Evolutionary conservation across 2,888 invertebrate genomes (phyloP).

Genomic region (Lysandra bellargus): DNA sequence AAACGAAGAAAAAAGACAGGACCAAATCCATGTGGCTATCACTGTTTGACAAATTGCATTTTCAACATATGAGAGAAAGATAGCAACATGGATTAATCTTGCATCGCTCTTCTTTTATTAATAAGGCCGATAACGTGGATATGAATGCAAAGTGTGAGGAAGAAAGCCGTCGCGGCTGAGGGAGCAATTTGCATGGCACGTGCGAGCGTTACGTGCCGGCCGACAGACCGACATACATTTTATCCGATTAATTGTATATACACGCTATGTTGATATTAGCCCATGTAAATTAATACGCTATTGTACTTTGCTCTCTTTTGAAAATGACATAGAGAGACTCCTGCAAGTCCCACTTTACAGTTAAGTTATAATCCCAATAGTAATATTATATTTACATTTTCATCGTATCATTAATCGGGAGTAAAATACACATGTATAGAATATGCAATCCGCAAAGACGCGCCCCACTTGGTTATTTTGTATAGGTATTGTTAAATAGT

Average conservation of each 20-base stretch:
- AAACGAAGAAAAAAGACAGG: no score
- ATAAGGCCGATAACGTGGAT: neutral
- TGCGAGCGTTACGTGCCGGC: neutral
- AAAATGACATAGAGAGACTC: neutral
- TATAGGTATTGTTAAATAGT: no score
- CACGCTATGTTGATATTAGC: slow-evolving; percentile 16
- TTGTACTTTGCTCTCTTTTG: neutral
- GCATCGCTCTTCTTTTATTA: neutral
- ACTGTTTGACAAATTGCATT: no score
- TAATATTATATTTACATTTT: neutral
- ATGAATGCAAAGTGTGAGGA: slow-evolving; percentile 15
- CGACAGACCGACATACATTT: slow-evolving; percentile 1
- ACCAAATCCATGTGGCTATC: no score
- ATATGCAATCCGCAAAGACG: neutral
- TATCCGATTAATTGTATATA: neutral
- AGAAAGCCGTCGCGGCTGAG: slow-evolving; percentile 10
- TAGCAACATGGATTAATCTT: neutral
- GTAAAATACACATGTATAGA: neutral
- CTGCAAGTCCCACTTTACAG: neutral
- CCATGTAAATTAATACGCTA: neutral
- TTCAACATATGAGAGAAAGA: no score
- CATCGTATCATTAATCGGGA: neutral
- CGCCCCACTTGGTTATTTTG: neutral
- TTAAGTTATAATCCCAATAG: no score
- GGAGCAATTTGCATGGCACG: slow-evolving; percentile 22